Base-by-base conservation (phyloP, 1,140 invertebrate genomes). In the Theocolax elegans region DNA sequence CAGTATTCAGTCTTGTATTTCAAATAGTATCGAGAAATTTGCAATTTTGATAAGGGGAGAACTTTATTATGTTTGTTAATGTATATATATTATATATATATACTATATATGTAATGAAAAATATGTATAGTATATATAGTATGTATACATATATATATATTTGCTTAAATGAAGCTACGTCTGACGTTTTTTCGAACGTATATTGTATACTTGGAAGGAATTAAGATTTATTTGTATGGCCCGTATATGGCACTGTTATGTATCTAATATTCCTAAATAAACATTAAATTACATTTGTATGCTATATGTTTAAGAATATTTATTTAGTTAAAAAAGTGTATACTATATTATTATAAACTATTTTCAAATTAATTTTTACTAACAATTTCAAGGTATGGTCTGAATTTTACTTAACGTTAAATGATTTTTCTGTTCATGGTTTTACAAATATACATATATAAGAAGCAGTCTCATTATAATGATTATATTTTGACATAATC, bases 191-290 rank as follows among this genome's bases (percentile, higher is more conserved):
- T 65, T 51, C 27, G 46, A 56, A 48, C 4, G 6, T 27, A 49
- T 65, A 60, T 23, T 58, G 35, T 63, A 46, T 46, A 64, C 40
- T 56, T 46, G 23, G 49, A 70, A 70, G 31, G 44, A 64, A 64
- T 64, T 70, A 48, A 15, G 44, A 70, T 63, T 69, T 63, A 65
- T 51, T 65, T 65, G 69, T 71, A 71, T 44, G 15, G 62, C 69
- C 62, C 6, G 0, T 60, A 21, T 38, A 46, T 19, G 69, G 69
- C 69, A 71, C 51, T 56, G 69, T 71, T 71, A 71, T 71, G 62
- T 71, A 71, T 65, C 62, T 17, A 66, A 66, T 65, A 71, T 65
- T 71, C 69, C 49, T 65, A 66, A 69, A 70, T 70, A 70, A 70
- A 70, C 38, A 70, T 70, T 64, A 70, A 46, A 70, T 70, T 64